These are phyloP conservation scores for Gastrophryne carolinensis DNA, from an alignment of 2,797 vertebrate species.

Conservation along the genomic window DNA sequence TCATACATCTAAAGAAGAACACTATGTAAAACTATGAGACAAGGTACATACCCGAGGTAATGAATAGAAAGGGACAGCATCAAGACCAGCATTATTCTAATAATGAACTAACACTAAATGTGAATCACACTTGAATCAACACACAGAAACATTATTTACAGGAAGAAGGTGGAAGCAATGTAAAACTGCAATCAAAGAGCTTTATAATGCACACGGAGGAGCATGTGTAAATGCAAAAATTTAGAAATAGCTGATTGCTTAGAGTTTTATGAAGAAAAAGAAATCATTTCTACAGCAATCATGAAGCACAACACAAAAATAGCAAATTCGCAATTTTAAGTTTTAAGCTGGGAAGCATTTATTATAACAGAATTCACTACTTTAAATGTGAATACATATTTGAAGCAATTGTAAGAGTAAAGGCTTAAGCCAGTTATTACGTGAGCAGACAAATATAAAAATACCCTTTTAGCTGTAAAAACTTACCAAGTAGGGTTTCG, in stretches of 20 bases:
- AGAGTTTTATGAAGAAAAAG: neutral
- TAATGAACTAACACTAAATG: no score
- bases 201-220: neutral
- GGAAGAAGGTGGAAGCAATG: neutral
- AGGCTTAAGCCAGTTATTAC: constrained; percentile 18
- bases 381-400: constrained; percentile 32
- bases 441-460: no score
- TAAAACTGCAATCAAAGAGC: constrained; percentile 9
- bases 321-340: constrained; percentile 18
- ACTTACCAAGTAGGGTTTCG: constrained; percentile 94
- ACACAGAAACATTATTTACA: neutral
- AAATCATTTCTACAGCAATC: constrained; percentile 3
- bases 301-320: neutral
- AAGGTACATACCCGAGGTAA: no score
- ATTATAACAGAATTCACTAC: constrained; percentile 22
- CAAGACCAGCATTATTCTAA: no score
- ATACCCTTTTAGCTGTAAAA: no score
- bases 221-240: no score
- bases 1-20: no score
- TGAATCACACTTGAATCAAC: no score
- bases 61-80: no score
- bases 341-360: constrained; percentile 11
- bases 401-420: constrained; percentile 9
- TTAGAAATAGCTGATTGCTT: constrained; percentile 18
- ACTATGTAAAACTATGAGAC: no score